Evolutionary conservation across 2,797 vertebrate genomes (phyloP), one percentile per base, ranked within the genome.

Genomic region (Crenichthys baileyi): DNA sequence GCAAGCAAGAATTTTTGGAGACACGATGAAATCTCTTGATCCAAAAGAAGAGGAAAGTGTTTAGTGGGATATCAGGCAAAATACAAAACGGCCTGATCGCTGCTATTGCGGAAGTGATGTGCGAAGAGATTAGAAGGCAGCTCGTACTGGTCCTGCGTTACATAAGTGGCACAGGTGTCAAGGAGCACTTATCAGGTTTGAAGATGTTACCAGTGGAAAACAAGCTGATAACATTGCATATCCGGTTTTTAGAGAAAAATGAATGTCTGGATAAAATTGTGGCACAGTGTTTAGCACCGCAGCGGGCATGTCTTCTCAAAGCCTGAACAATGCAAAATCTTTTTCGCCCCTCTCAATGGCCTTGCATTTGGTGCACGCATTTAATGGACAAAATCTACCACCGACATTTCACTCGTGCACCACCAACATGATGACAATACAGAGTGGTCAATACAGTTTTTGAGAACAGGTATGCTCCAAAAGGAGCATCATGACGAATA

Each of bases 221-320:
- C 36, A 13, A 55, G 77, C 78, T 4, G 71, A 87, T 71, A 77
- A 82, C 56, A 79, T 83, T 84, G 55, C 68, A 13, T 41, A 22
- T 89, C 73, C 0, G 12, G 13, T 84, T 85, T 20, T 29, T 79
- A n/a, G 61, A 56, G 74, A 75, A 85, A 78, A 0, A 77, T 12
- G 55, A 85, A 48, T 84, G 79, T 44, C 61, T 86, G 70, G 58
- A 71, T 60, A 84, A 88, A 85, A 76, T 85, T 78, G 83, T 87
- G 76, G 81, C 82, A 50, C 75, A 70, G 41, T 84, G 78, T 83
- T 70, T 26, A 29, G 83, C 46, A 74, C 79, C 6, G 77, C 84
- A 13, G 55, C 63, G 0, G 73, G 82, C 8, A 77, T 82, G 83
- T 9, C 76, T 6, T 85, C 82, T 81, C 46, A 41, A 81, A 81